Conservation (phyloP, 2,113 vertebrate species). For the Triplophysa tibetana region DNA sequence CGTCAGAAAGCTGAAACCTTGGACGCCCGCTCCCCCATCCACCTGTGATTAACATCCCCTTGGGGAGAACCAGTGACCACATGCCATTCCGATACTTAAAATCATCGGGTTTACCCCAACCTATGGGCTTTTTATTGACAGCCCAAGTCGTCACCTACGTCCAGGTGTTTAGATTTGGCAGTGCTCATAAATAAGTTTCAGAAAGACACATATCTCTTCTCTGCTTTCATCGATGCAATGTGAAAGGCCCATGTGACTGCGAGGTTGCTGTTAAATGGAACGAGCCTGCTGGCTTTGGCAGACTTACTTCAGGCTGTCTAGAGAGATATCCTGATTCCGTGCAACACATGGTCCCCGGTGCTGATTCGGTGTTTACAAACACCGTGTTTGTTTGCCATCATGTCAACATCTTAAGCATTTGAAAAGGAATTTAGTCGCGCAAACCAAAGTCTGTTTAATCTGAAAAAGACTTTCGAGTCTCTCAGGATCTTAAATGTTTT, state of each 20-base stretch:
- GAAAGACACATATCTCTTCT: slow-evolving; percentile 27
- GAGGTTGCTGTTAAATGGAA: slow-evolving; percentile 20
- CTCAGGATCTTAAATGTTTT: no score
- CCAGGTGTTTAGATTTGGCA: background rate
- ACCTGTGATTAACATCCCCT: slow-evolving; percentile 39
- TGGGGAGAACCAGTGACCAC: slow-evolving; percentile 5
- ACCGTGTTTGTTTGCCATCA: slow-evolving; percentile 29
- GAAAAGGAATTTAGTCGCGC: background rate
- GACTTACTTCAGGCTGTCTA: slow-evolving; percentile 65
- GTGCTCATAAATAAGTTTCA: background rate
- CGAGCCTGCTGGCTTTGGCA: background rate
- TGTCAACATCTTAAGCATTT: background rate
- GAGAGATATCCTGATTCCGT: slow-evolving; percentile 47
- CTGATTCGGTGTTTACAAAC: slow-evolving; percentile 59
- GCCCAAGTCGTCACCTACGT: slow-evolving; percentile 27
- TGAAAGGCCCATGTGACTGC: slow-evolving; percentile 58
- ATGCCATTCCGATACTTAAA: background rate
- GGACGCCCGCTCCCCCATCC: slow-evolving; percentile 53
- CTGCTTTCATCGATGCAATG: slow-evolving; percentile 65
- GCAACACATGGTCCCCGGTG: slow-evolving; percentile 50
- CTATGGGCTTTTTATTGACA: slow-evolving; percentile 55
- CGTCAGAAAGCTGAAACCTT: slow-evolving; percentile 70
- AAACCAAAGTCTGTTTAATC: background rate
- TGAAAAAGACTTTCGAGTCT: no score
- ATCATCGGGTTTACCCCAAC: slow-evolving; percentile 23